Evolutionary conservation across 2,888 invertebrate genomes (phyloP).

Genomic region (Xestoiulus laeticollis): DNA sequence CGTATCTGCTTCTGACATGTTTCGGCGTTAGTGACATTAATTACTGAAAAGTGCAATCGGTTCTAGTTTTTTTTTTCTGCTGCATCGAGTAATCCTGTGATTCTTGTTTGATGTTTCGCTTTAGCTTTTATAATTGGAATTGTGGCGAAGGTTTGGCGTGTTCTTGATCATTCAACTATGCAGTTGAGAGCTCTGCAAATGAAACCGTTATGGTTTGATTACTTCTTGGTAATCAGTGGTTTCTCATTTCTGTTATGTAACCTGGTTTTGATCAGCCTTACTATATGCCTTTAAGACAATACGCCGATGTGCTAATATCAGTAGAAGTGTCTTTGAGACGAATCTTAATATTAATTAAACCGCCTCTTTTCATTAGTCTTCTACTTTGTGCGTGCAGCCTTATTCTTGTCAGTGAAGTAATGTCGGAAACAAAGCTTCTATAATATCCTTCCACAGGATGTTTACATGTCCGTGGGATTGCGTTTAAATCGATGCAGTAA

Average conservation of each 20-base stretch:
- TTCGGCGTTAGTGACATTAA: background rate
- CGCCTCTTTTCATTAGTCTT: background rate
- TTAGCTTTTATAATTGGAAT: slow-evolving; percentile 2
- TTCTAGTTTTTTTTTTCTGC: background rate
- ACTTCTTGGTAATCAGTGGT: background rate
- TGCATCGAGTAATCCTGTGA: background rate
- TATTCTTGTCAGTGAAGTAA: background rate
- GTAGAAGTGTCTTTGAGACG: background rate
- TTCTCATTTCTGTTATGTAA: background rate
- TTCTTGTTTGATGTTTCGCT: background rate
- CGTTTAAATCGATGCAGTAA: background rate
- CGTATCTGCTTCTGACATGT: background rate
- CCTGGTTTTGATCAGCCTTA: background rate
- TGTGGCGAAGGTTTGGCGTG: background rate
- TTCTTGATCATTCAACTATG: background rate
- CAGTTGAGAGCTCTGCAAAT: background rate
- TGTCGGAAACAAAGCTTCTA: background rate
- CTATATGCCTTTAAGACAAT: background rate
- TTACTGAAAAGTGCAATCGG: background rate
- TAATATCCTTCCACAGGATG: too few species aligned
- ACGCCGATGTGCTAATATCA: background rate
- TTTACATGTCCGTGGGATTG: background rate
- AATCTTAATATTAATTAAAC: background rate
- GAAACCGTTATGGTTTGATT: background rate
- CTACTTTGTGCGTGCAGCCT: background rate